Base-by-base conservation (phyloP, 2,888 invertebrate species). In the Erynnis tages region DNA sequence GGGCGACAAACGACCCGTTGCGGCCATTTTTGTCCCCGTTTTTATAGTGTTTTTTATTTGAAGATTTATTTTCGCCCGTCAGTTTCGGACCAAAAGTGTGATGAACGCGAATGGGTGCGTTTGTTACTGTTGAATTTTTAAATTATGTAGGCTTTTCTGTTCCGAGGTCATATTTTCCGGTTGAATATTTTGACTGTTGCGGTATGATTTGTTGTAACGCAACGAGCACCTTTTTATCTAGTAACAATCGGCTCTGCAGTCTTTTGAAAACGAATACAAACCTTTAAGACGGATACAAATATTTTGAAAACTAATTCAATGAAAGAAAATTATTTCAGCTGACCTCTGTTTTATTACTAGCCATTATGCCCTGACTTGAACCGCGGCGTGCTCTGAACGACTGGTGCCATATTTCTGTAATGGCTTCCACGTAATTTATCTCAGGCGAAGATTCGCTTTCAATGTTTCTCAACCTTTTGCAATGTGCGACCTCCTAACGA, bases 41-140 rank as follows among this genome's bases (percentile, higher is more conserved):
- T 27, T 27, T 8, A 8, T 4, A 27, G 2, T 8, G 2, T 38
- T 38, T 38, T 38, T 23, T 21, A 10, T 25, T 23, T 23, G 38
- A 38, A 29, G 14, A 30, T 8, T 19, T 34, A 13, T 34, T 45
- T 45, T 23, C 13, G 7, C 5, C 23, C 32, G 21, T 23, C 45
- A 23, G 34, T 34, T 45, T 34, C 16, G n/a, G 14, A 16, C 14
- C 23, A 34, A 45, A 45, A 6, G 8, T 43, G 29, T 17, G 29
- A 29, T 29, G 16, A 29, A 21, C 38, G 11, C 30, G 38, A 38
- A 23, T 38, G 17, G 8, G 43, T 29, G 17, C 11, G 43, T 29
- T 30, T 43, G 29, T 29, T 29, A 35, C 27, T 27, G 41, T 41
- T 27, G 27, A 41, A 16, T 41, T 10, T 14, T 10, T 10, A 16